phyloP scores from a whole-genome alignment of 2,888 invertebrate species.

The Clusia tigrina region DNA sequence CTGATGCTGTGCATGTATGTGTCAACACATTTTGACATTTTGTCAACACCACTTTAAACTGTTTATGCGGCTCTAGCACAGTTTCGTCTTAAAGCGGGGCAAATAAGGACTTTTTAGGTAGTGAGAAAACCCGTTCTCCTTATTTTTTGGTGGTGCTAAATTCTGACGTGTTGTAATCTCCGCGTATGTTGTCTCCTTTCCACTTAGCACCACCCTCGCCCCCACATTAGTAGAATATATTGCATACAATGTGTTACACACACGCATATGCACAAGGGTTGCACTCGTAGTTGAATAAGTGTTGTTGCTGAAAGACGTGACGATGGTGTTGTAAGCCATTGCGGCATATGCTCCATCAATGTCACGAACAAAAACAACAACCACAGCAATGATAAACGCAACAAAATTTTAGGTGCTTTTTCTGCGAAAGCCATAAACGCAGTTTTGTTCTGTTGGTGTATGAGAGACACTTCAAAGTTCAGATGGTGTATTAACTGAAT shows the following conservation, averaged over 20 bases:
- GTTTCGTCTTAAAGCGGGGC: slow-evolving; percentile 1
- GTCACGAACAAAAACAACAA: slow-evolving; percentile 14
- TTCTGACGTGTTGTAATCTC: not conserved
- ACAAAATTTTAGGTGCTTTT: too few relatives aligned
- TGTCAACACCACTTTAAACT: slow-evolving; percentile 18
- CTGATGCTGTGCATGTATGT: too few relatives aligned
- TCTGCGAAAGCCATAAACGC: too few relatives aligned
- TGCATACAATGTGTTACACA: not conserved
- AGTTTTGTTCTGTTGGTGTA: too few relatives aligned
- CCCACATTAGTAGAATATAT: too few relatives aligned
- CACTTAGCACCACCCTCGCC: not conserved
- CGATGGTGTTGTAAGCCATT: not conserved
- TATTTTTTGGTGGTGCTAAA: not conserved
- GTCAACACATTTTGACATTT: too few relatives aligned
- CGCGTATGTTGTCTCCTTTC: not conserved
- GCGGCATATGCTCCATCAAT: not conserved
- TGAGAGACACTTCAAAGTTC: too few relatives aligned
- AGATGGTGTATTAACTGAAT: too few relatives aligned
- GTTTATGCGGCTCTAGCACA: not conserved
- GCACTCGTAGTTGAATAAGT: not conserved
- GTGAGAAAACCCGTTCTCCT: not conserved
- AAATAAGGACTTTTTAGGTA: not conserved
- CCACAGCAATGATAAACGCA: too few relatives aligned
- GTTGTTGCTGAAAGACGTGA: slow-evolving; percentile 9
- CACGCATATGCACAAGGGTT: too few relatives aligned